Evolutionary conservation across 2,888 invertebrate genomes (phyloP).

Genomic region (Orgyia antiqua): DNA sequence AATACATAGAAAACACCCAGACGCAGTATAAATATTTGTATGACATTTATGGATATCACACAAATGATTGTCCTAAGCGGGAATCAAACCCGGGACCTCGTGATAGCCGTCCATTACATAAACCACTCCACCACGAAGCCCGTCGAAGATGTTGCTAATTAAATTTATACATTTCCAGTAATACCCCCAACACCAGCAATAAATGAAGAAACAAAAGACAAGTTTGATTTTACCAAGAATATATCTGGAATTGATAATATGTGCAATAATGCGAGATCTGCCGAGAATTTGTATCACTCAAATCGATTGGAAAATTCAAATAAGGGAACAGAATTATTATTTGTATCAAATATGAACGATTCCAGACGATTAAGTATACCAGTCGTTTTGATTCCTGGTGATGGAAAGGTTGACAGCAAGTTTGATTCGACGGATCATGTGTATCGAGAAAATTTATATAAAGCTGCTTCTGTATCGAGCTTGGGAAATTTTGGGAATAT

Average conservation of each 20-base stretch:
- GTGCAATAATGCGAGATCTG: slow-evolving; percentile 48
- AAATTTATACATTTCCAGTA: slow-evolving; percentile 46
- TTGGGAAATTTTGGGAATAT: slow-evolving; percentile 65
- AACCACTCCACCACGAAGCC: too few species aligned
- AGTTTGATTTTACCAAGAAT: slow-evolving; percentile 50
- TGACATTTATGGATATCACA: too few species aligned
- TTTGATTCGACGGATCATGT: slow-evolving; percentile 67
- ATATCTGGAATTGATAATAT: slow-evolving; percentile 27
- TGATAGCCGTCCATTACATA: too few species aligned
- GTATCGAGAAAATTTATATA: slow-evolving; percentile 65
- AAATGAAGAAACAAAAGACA: slow-evolving; percentile 42
- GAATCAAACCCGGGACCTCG: too few species aligned
- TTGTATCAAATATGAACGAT: slow-evolving; percentile 55
- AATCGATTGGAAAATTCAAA: slow-evolving; percentile 35
- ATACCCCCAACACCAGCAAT: slow-evolving; percentile 66
- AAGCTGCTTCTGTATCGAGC: slow-evolving; percentile 66
- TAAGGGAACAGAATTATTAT: slow-evolving; percentile 49
- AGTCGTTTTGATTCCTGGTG: slow-evolving; percentile 57
- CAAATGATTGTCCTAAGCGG: too few species aligned
- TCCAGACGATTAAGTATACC: slow-evolving; percentile 64
- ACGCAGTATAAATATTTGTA: too few species aligned
- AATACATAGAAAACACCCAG: too few species aligned
- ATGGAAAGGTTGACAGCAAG: slow-evolving; percentile 45
- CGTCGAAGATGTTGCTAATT: too few species aligned
- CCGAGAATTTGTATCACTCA: slow-evolving; percentile 51